A percentile compares a stretch with the other conserved stretches of the same genome.
Conservation (phyloP, 2,113 vertebrate genomes). For the Anolis sagrei region DNA sequence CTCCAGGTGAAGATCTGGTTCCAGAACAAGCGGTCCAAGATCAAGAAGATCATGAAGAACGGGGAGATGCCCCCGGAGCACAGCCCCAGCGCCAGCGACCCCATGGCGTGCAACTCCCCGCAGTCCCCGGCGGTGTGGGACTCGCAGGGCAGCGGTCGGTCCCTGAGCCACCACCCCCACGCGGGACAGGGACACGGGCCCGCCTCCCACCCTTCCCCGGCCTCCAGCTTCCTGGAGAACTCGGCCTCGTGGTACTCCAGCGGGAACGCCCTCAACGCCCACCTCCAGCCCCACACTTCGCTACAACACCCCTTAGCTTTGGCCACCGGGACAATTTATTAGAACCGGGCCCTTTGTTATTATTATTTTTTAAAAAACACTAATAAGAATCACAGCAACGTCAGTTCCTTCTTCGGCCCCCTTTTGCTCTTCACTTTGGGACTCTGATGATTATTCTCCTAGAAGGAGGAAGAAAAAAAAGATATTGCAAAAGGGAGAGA, state of each 20-base stretch:
- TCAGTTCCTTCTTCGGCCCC: background rate
- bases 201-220: slow-evolving; percentile 86
- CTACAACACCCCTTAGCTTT: slow-evolving; percentile 96
- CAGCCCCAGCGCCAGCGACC: slow-evolving; percentile 98
- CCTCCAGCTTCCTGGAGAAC: slow-evolving; percentile 93
- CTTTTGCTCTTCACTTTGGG: slow-evolving; percentile 67
- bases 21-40: slow-evolving; percentile 98
- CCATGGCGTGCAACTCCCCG: slow-evolving; percentile 98
- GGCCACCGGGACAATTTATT: slow-evolving; percentile 98
- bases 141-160: slow-evolving; percentile 89
- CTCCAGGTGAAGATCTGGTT: slow-evolving; percentile 98
- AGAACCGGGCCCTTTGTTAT: slow-evolving; percentile 59
- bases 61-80: slow-evolving; percentile 97
- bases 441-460: slow-evolving; percentile 86
- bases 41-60: slow-evolving; percentile 99
- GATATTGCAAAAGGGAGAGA: slow-evolving; percentile 29
- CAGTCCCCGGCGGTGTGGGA: slow-evolving; percentile 99
- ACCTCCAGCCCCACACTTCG: slow-evolving; percentile 91
- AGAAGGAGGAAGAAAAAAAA: slow-evolving; percentile 86
- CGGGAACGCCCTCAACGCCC: slow-evolving; percentile 84
- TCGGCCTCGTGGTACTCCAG: slow-evolving; percentile 91
- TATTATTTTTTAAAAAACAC: background rate
- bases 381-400: background rate
- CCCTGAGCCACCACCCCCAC: slow-evolving; percentile 86
- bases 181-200: slow-evolving; percentile 75